phyloP scores from a whole-genome alignment of 2,797 vertebrate genomes.

The Orientallactaga sibirica region DNA sequence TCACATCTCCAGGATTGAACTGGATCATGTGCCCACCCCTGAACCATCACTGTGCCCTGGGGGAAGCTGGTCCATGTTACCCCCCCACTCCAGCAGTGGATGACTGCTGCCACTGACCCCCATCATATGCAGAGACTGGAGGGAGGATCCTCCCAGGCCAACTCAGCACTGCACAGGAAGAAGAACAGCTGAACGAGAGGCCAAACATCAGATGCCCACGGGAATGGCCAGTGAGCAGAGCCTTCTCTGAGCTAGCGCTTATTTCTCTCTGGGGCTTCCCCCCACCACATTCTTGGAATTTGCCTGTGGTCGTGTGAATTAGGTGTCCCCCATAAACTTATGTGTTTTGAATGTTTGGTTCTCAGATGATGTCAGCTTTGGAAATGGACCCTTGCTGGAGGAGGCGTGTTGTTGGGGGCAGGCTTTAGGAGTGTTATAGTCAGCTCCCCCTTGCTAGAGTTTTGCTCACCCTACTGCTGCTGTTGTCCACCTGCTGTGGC shows the following conservation, averaged over 20 bases:
- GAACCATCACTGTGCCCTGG: neutral
- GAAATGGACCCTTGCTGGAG: too few species aligned
- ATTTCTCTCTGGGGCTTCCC: neutral
- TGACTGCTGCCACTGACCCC: too few species aligned
- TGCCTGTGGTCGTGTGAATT: too few species aligned
- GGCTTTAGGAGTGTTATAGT: too few species aligned
- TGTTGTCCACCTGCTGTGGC: too few species aligned
- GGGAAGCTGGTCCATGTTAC: neutral
- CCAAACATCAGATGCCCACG: neutral
- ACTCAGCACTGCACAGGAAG: neutral
- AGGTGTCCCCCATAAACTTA: too few species aligned
- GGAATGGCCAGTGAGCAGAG: neutral
- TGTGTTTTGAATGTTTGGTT: too few species aligned
- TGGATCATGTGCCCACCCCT: neutral
- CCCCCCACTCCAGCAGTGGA: neutral
- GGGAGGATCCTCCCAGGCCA: accelerated
- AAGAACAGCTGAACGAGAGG: neutral
- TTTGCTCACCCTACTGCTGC: too few species aligned
- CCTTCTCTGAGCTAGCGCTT: neutral
- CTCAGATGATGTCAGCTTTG: too few species aligned
- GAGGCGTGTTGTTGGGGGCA: too few species aligned
- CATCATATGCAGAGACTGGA: accelerated
- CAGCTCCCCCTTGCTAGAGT: too few species aligned
- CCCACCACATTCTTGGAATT: neutral
- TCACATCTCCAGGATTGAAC: neutral